Conservation (phyloP, 2,888 invertebrate species). For the Ophion ventricosus region DNA sequence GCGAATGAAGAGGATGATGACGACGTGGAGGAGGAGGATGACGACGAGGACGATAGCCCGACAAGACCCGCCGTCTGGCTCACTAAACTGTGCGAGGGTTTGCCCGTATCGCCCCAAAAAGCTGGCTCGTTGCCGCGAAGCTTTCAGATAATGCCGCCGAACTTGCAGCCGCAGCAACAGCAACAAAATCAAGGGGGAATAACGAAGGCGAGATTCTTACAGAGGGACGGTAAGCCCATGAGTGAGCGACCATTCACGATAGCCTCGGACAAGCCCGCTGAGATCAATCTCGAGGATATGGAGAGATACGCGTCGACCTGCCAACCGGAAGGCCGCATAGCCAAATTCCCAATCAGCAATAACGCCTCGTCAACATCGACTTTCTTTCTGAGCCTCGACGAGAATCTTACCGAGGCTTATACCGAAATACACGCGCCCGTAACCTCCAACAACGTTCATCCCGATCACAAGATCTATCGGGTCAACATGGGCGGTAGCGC, state of each 20-base stretch:
- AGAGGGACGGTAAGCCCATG: constrained; percentile 86
- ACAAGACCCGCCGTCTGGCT: constrained; percentile 89
- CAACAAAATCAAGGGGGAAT: constrained; percentile 58
- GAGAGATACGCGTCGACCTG: constrained; percentile 84
- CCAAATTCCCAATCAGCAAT: constrained; percentile 78
- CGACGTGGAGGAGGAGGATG: constrained; percentile 71
- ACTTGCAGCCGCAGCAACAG: constrained; percentile 83
- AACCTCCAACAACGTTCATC: constrained; percentile 85
- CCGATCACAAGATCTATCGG: constrained; percentile 92
- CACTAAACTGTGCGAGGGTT: constrained; percentile 88
- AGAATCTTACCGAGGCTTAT: constrained; percentile 83
- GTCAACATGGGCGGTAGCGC: constrained; percentile 79
- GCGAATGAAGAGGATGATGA: constrained; percentile 54
- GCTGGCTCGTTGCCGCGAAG: constrained; percentile 91
- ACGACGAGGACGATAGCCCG: constrained; percentile 83
- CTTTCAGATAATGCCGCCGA: constrained; percentile 87
- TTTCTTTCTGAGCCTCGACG: constrained; percentile 85
- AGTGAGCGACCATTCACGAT: constrained; percentile 89
- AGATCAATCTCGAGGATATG: constrained; percentile 88
- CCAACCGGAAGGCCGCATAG: constrained; percentile 79
- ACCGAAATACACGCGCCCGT: constrained; percentile 82
- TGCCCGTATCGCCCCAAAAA: constrained; percentile 88
- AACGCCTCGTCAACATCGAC: constrained; percentile 84
- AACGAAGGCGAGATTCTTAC: constrained; percentile 83
- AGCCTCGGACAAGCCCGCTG: constrained; percentile 88